phyloP scores from a whole-genome alignment of 2,888 invertebrate genomes.

The Muscina levida region DNA sequence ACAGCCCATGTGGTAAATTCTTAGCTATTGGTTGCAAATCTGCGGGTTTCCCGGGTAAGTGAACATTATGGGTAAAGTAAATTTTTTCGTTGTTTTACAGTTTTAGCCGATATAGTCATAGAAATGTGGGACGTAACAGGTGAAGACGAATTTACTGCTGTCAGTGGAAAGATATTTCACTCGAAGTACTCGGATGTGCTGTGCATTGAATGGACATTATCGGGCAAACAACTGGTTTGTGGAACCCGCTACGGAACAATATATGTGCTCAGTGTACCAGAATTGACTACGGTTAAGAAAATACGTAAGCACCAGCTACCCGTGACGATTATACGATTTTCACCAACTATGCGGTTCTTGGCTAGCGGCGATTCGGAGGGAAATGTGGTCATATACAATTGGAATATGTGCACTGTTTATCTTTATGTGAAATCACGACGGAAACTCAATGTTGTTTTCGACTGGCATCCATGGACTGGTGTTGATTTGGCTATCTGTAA shows the following conservation, averaged over 20 bases:
- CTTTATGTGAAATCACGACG: conserved; percentile 69
- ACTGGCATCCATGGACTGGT: conserved; percentile 81
- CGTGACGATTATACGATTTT: conserved; percentile 74
- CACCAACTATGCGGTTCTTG: conserved; percentile 74
- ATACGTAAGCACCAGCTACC: conserved; percentile 69
- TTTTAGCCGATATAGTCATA: conserved; percentile 68
- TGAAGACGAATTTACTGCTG: conserved; percentile 70
- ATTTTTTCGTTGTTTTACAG: neutral
- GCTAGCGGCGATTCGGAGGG: conserved; percentile 75
- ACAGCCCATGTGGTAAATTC: conserved; percentile 74
- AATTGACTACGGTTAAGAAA: conserved; percentile 65
- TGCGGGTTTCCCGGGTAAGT: conserved; percentile 70
- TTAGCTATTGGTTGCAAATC: conserved; percentile 75
- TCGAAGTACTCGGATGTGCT: conserved; percentile 67
- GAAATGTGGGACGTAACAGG: conserved; percentile 74
- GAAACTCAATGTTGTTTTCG: conserved; percentile 72
- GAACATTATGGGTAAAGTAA: neutral
- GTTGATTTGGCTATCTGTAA: conserved; percentile 78
- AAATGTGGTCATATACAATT: conserved; percentile 72
- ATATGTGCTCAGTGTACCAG: conserved; percentile 69
- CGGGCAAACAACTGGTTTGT: conserved; percentile 72
- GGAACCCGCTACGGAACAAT: conserved; percentile 74
- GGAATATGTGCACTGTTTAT: conserved; percentile 68
- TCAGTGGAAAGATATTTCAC: conserved; percentile 71
- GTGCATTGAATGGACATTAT: conserved; percentile 75